Evolutionary conservation across 1,140 invertebrate species (phyloP).

Genomic region (Drosophila kikkawai): DNA sequence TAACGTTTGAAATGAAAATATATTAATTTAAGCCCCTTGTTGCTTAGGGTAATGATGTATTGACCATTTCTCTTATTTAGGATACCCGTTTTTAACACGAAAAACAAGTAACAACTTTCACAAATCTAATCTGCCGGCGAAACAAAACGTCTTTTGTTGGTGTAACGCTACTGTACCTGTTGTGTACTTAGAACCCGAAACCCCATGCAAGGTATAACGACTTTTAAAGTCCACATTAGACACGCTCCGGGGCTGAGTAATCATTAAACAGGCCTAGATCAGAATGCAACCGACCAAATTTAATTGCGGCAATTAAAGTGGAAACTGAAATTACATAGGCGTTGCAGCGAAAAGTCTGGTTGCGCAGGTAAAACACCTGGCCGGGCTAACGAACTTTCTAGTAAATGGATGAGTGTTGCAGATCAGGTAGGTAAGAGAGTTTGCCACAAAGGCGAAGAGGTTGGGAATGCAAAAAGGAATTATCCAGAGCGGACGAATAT

Average conservation of each 20-base stretch:
- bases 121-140: conserved; percentile 19
- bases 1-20: background rate
- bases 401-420: conserved; percentile 3
- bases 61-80: background rate
- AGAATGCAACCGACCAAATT: conserved; percentile 29
- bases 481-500: background rate
- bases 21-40: background rate
- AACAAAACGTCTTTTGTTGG: conserved; percentile 29
- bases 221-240: conserved; percentile 43
- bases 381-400: conserved; percentile 43
- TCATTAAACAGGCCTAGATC: conserved; percentile 32
- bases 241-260: conserved; percentile 32
- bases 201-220: background rate
- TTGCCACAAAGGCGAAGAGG: background rate
- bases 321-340: conserved; percentile 39
- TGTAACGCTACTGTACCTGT: conserved; percentile 24
- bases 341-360: conserved; percentile 14
- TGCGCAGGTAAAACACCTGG: conserved; percentile 28
- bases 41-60: background rate
- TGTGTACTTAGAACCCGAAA: conserved; percentile 35
- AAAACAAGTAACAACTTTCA: conserved; percentile 32
- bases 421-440: conserved; percentile 26
- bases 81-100: background rate
- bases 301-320: conserved; percentile 52
- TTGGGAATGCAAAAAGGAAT: conserved; percentile 20